Evolutionary conservation across 1,140 invertebrate genomes (phyloP).

Genomic region (Ctenoplectra terminalis): DNA sequence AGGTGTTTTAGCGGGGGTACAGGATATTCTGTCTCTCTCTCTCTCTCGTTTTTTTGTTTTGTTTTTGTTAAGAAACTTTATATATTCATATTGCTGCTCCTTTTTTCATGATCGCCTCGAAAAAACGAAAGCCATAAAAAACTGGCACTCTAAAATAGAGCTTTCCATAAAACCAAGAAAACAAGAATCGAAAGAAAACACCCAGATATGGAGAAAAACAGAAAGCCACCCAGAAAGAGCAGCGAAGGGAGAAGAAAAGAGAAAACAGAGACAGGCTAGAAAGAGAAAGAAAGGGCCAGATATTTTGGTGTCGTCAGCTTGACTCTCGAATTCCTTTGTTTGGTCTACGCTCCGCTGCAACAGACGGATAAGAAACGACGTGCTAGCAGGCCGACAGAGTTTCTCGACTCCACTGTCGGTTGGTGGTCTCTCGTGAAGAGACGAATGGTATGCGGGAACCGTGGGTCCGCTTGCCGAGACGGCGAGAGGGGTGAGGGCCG

Average conservation of each 20-base stretch:
- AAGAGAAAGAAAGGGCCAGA: constrained; percentile 18
- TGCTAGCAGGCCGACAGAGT: constrained; percentile 62
- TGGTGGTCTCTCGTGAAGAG: constrained; percentile 69
- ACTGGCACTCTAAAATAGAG: neutral
- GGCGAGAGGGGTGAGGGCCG: neutral
- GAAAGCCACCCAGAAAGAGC: neutral
- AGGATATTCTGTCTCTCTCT: neutral
- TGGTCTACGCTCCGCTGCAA: constrained; percentile 66
- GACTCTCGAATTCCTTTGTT: constrained; percentile 71
- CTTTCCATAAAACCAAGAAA: neutral
- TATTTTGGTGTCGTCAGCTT: constrained; percentile 58
- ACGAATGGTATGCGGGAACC: constrained; percentile 68
- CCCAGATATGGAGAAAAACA: neutral
- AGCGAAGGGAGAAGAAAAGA: neutral
- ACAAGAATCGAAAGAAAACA: neutral
- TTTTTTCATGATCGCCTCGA: no score
- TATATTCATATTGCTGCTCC: no score
- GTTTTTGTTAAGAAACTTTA: no score
- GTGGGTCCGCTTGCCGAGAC: constrained; percentile 39
- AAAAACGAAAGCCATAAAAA: neutral
- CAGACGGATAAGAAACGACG: constrained; percentile 69
- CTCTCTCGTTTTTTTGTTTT: no score
- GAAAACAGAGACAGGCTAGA: no score
- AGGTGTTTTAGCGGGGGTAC: neutral
- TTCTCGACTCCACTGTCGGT: constrained; percentile 68